phyloP scores from a whole-genome alignment of 2,888 invertebrate species.

The Pogonocherus hispidulus region DNA sequence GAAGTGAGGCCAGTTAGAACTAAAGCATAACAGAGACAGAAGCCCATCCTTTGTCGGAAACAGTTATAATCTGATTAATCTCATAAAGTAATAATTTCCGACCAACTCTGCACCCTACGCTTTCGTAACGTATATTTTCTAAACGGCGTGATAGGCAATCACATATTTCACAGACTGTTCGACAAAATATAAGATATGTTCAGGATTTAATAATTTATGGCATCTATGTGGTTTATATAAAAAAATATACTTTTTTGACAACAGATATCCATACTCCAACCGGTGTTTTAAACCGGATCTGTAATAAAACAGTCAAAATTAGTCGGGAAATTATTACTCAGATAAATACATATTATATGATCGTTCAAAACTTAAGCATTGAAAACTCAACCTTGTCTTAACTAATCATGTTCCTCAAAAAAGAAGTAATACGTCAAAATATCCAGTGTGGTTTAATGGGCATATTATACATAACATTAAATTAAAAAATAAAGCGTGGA shows the following conservation, averaged over 20 bases:
- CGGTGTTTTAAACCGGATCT: conserved; percentile 6
- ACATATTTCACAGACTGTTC: conserved; percentile 47
- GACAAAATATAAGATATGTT: conserved; percentile 47
- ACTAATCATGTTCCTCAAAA: too few relatives aligned
- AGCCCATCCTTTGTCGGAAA: conserved; percentile 53
- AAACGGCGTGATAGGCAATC: conserved; percentile 47
- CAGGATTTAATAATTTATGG: conserved; percentile 42
- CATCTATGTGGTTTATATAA: conserved; percentile 23
- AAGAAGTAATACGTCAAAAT: too few relatives aligned
- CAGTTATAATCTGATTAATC: conserved; percentile 66
- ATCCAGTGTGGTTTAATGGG: too few relatives aligned
- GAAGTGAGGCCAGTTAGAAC: conserved; percentile 7
- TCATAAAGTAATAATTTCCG: conserved; percentile 65
- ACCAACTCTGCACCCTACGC: conserved; percentile 60
- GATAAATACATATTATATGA: too few relatives aligned
- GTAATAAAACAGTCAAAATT: conserved; percentile 8
- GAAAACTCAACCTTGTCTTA: too few relatives aligned
- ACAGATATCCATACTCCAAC: conserved; percentile 14
- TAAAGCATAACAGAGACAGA: conserved; percentile 9
- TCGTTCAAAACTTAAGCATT: too few relatives aligned
- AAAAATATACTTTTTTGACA: conserved; percentile 21
- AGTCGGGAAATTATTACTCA: too few relatives aligned
- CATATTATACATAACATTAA: too few relatives aligned
- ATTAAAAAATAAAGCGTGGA: too few relatives aligned
- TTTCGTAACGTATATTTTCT: conserved; percentile 49